Evolutionary conservation across 2,888 invertebrate genomes (phyloP).

Genomic region (Dasysyrphus albostriatus): DNA sequence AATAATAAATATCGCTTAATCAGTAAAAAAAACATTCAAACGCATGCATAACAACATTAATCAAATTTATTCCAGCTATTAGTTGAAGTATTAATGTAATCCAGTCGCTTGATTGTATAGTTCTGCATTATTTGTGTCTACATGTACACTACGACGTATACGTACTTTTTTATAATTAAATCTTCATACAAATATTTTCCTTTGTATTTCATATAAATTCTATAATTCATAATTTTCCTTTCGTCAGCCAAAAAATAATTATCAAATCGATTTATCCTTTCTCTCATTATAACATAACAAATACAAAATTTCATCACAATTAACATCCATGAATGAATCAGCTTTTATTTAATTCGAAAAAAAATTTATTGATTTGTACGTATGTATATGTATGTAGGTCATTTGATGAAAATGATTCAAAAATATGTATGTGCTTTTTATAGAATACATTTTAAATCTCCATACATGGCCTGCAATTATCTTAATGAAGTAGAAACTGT

Average conservation of each 20-base stretch:
- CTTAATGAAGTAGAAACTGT: slow-evolving; percentile 18
- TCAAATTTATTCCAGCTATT: too few species aligned
- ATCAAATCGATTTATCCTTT: not conserved
- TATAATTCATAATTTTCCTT: not conserved
- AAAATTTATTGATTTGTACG: not conserved
- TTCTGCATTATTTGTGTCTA: too few species aligned
- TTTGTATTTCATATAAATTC: too few species aligned
- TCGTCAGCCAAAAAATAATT: not conserved
- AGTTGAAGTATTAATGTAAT: too few species aligned
- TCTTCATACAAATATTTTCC: too few species aligned
- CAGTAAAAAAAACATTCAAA: too few species aligned
- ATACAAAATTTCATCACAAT: not conserved
- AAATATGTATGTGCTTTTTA: not conserved
- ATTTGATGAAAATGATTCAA: slow-evolving; percentile 5
- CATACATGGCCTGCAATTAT: slow-evolving; percentile 16
- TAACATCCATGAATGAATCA: not conserved
- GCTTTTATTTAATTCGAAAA: not conserved
- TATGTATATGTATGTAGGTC: not conserved
- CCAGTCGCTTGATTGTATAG: too few species aligned
- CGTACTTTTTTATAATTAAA: not conserved
- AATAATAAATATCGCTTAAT: too few species aligned
- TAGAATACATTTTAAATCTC: not conserved
- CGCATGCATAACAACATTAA: too few species aligned
- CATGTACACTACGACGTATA: not conserved
- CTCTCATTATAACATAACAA: not conserved